These are phyloP conservation scores for Odontamblyopus rebecca DNA, from an alignment of 2,797 vertebrate genomes.

Conservation along the genomic window DNA sequence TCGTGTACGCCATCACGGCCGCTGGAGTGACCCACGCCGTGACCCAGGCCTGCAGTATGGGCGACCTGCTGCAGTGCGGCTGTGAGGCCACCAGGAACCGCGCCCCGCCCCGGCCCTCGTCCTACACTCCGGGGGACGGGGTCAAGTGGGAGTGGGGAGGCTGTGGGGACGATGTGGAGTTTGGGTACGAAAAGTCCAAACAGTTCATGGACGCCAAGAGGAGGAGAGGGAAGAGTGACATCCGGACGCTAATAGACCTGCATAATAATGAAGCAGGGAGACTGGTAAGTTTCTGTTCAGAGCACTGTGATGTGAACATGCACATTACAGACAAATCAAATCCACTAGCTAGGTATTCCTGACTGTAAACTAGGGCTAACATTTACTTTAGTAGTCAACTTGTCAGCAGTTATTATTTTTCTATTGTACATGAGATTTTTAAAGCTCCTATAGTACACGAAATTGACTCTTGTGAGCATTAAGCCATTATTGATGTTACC, in stretches of 20 bases:
- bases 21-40: constrained; percentile 94
- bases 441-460: no score
- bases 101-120: constrained; percentile 77
- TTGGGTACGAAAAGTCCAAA: constrained; percentile 95
- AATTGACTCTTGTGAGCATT: no score
- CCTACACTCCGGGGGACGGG: constrained; percentile 67
- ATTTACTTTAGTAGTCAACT: no score
- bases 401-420: no score
- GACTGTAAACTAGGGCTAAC: no score
- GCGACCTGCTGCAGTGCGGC: constrained; percentile 93
- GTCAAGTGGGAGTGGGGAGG: constrained; percentile 98
- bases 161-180: constrained; percentile 96
- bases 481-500: no score
- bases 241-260: constrained; percentile 91
- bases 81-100: constrained; percentile 88
- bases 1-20: constrained; percentile 94
- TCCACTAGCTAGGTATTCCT: no score
- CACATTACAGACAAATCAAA: no score
- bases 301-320: not conserved
- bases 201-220: constrained; percentile 97
- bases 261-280: constrained; percentile 98
- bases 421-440: no score
- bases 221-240: constrained; percentile 93
- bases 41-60: constrained; percentile 98
- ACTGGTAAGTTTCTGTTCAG: constrained; percentile 79